Percentiles rank a stretch among this genome's conserved stretches.
Conservation (phyloP, 2,797 vertebrate species). For the Scolopax rusticola region DNA sequence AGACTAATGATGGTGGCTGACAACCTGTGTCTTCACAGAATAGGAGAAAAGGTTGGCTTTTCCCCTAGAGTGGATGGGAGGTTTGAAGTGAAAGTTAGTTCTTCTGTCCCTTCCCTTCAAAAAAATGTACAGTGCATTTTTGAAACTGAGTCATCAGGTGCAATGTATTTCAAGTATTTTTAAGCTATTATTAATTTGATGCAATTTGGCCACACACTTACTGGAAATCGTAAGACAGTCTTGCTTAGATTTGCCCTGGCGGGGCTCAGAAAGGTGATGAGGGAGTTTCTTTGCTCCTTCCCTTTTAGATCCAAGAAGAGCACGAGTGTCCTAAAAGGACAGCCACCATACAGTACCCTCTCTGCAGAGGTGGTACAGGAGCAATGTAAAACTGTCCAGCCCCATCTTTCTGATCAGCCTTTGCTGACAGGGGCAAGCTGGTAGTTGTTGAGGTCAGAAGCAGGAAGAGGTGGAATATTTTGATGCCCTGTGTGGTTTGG, state of each 20-base stretch:
- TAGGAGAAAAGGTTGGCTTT: not conserved
- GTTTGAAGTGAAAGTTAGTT: slow-evolving; percentile 16
- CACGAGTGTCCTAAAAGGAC: not conserved
- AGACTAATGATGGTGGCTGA: not conserved
- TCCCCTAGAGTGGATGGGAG: not conserved
- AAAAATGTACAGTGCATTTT: slow-evolving; percentile 12
- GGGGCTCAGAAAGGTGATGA: not conserved
- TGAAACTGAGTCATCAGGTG: slow-evolving; percentile 41
- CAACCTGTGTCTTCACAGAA: not conserved
- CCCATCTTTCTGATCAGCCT: not conserved
- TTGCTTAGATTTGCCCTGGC: not conserved
- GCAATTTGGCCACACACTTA: not conserved
- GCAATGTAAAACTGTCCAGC: not conserved
- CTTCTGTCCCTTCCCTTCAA: slow-evolving; percentile 30
- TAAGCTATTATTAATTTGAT: not conserved
- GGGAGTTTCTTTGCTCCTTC: not conserved
- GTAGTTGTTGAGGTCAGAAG: not conserved
- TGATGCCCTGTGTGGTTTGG: not conserved
- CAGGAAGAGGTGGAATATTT: not conserved
- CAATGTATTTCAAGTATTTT: slow-evolving; percentile 34
- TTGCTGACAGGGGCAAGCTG: not conserved
- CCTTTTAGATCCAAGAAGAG: not conserved
- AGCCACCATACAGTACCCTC: not conserved
- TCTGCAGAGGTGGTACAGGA: not conserved
- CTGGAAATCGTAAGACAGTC: not conserved